Conservation (phyloP, 2,888 invertebrate species). For the Iphiclides podalirius region DNA sequence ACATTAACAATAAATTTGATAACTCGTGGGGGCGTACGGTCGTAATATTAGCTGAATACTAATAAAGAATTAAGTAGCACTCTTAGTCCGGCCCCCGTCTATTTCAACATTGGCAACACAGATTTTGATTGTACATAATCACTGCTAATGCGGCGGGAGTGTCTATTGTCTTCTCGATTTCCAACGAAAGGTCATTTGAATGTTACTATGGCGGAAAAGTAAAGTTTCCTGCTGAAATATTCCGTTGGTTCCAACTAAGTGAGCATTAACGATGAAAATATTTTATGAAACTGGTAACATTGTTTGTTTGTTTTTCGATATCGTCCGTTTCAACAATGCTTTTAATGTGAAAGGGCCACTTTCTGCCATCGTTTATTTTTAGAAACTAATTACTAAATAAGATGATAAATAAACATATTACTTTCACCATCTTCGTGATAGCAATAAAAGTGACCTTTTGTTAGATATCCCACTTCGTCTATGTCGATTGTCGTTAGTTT, state of each 20-base stretch:
- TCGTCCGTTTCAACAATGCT: too few relatives aligned
- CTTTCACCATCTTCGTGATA: slow-evolving; percentile 6
- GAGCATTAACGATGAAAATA: too few relatives aligned
- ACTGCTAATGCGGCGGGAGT: slow-evolving; percentile 25
- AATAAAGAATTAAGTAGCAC: slow-evolving; percentile 44
- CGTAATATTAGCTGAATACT: slow-evolving; percentile 43
- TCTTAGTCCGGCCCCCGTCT: slow-evolving; percentile 43
- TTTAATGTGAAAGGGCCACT: too few relatives aligned
- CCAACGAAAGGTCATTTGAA: slow-evolving; percentile 8
- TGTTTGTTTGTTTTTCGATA: too few relatives aligned
- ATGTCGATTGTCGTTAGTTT: slow-evolving; percentile 48
- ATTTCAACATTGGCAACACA: slow-evolving; percentile 45
- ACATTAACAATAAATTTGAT: too few relatives aligned
- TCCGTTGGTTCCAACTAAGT: too few relatives aligned
- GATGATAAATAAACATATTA: too few relatives aligned
- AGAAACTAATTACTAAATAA: too few relatives aligned
- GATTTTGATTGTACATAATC: slow-evolving; percentile 57
- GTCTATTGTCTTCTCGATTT: slow-evolving; percentile 18
- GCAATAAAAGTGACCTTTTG: slow-evolving; percentile 4
- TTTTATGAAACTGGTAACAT: too few relatives aligned
- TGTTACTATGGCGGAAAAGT: slow-evolving; percentile 11
- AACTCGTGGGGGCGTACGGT: slow-evolving; percentile 17
- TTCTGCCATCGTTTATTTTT: too few relatives aligned
- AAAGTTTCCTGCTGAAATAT: background rate
- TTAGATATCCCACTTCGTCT: slow-evolving; percentile 40